Conservation (phyloP, 1,140 invertebrate genomes). For the Drosophila hydei region DNA sequence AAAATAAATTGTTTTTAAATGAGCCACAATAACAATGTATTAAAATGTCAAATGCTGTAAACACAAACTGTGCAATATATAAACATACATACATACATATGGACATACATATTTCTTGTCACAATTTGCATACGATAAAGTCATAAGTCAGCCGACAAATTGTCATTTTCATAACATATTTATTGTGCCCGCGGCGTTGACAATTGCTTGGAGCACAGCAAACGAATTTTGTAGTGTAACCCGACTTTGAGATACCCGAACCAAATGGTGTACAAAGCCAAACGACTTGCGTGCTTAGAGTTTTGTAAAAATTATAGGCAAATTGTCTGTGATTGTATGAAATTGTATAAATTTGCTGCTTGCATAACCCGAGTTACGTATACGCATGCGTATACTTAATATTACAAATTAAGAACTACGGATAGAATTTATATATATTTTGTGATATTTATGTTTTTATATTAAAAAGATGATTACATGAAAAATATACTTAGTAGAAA, state of each 20-base stretch:
- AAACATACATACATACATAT: background rate
- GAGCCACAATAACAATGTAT: constrained; percentile 69
- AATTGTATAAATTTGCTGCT: too few species aligned
- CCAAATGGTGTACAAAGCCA: background rate
- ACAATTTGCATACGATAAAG: constrained; percentile 80
- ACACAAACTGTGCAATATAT: constrained; percentile 32
- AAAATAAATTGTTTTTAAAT: constrained; percentile 58
- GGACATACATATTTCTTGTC: constrained; percentile 52
- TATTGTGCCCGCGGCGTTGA: constrained; percentile 53
- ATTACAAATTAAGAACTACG: too few species aligned
- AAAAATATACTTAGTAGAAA: too few species aligned
- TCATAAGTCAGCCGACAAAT: constrained; percentile 74
- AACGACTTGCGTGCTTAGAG: background rate
- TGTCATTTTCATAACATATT: constrained; percentile 73
- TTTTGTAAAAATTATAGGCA: too few species aligned
- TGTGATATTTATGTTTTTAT: too few species aligned
- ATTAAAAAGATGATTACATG: too few species aligned
- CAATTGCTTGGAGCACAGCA: constrained; percentile 7
- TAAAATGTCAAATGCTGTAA: constrained; percentile 68
- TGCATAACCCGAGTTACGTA: too few species aligned
- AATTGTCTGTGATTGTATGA: too few species aligned
- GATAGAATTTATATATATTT: too few species aligned
- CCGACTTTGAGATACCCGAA: constrained; percentile 36
- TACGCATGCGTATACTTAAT: too few species aligned
- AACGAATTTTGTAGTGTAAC: too few species aligned